These are phyloP conservation scores for Menidia menidia DNA, from an alignment of 2,797 vertebrate genomes.

Conservation along the genomic window DNA sequence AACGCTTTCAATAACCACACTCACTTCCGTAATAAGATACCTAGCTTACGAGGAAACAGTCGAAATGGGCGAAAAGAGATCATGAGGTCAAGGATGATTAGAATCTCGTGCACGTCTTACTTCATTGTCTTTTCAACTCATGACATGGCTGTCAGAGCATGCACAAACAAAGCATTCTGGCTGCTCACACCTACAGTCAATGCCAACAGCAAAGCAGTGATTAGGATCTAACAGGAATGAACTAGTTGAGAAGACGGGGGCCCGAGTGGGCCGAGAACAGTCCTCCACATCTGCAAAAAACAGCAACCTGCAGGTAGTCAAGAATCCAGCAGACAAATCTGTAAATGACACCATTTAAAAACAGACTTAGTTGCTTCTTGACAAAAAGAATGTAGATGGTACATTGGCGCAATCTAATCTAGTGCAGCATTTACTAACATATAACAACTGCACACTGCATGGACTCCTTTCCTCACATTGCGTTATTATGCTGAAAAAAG, in stretches of 20 bases:
- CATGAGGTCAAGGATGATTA: slow-evolving; percentile 1
- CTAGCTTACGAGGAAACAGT: slow-evolving; percentile 7
- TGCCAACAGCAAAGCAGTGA: slow-evolving; percentile 39
- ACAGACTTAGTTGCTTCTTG: too few species aligned
- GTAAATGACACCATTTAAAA: not conserved
- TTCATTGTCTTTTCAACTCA: slow-evolving; percentile 34
- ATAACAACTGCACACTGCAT: not conserved
- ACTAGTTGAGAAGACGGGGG: slow-evolving; percentile 35
- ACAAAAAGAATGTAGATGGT: too few species aligned
- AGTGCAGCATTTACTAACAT: not conserved
- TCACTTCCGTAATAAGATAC: slow-evolving; percentile 6
- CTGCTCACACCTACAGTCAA: slow-evolving; percentile 26
- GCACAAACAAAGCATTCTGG: slow-evolving; percentile 7
- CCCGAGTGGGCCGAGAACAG: not conserved
- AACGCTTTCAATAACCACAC: not conserved
- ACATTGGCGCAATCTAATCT: too few species aligned
- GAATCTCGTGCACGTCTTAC: slow-evolving; percentile 44
- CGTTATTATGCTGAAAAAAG: too few species aligned
- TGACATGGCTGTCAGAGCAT: slow-evolving; percentile 45
- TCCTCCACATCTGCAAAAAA: not conserved
- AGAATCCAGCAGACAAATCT: slow-evolving; percentile 15
- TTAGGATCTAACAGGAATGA: slow-evolving; percentile 60
- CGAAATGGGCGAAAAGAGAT: slow-evolving; percentile 6
- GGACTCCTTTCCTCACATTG: too few species aligned
- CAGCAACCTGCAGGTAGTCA: slow-evolving; percentile 26